A percentile compares a stretch with the other conserved stretches of the same genome.
phyloP scores from a whole-genome alignment of 2,113 vertebrate genomes.

The Tenebrosternarchus preto region DNA sequence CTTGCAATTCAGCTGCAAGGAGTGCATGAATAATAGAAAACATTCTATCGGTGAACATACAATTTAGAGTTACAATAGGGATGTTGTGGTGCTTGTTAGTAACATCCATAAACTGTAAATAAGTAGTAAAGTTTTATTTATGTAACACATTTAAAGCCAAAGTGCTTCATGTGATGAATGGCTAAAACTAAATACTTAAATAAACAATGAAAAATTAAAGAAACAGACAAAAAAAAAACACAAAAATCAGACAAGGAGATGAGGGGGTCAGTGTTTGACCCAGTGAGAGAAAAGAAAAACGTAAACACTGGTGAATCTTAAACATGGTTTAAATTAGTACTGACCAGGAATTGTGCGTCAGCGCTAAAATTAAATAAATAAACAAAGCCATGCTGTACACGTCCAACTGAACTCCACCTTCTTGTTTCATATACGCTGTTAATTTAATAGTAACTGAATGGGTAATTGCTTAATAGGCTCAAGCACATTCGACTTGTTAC shows the following conservation, averaged over 20 bases:
- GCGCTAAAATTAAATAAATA: constrained; percentile 27
- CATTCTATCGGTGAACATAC: not conserved
- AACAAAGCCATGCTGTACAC: not conserved
- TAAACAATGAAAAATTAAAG: too few relatives aligned
- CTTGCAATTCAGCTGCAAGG: not conserved
- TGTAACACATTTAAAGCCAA: too few relatives aligned
- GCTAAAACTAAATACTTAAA: too few relatives aligned
- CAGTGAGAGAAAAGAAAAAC: too few relatives aligned
- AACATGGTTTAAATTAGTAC: not conserved
- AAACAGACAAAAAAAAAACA: too few relatives aligned
- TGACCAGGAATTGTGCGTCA: not conserved
- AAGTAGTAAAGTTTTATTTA: too few relatives aligned
- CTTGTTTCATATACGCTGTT: constrained; percentile 48
- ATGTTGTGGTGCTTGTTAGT: not conserved
- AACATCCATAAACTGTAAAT: not conserved
- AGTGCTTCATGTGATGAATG: too few relatives aligned
- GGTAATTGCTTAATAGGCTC: constrained; percentile 30
- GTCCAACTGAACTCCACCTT: constrained; percentile 34
- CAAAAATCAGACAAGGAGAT: too few relatives aligned
- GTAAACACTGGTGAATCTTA: not conserved
- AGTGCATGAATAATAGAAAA: too few relatives aligned
- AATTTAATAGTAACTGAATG: constrained; percentile 26
- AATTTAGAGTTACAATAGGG: not conserved
- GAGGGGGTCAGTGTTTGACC: too few relatives aligned
- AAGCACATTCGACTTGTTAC: constrained; percentile 32